Evolutionary conservation across 2,888 invertebrate species (phyloP).

Genomic region (Melitaea athalia): DNA sequence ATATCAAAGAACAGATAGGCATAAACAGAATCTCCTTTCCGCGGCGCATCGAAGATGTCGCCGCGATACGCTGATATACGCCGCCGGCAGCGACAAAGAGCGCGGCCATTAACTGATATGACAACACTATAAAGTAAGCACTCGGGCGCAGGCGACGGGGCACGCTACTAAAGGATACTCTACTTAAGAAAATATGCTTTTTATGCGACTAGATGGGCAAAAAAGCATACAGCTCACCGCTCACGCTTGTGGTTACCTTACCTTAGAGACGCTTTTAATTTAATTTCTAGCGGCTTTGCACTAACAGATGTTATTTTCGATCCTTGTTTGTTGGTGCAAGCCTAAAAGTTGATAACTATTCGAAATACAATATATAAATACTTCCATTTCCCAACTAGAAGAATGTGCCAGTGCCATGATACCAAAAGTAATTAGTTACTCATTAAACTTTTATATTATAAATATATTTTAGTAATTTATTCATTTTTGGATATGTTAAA

Average conservation of each 20-base stretch:
- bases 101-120: conserved; percentile 73
- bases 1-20: conserved; percentile 16
- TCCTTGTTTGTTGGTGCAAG: too few species aligned
- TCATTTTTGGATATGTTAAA: background rate
- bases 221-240: too few species aligned
- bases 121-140: conserved; percentile 78
- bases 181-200: conserved; percentile 39
- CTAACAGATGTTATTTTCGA: too few species aligned
- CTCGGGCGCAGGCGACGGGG: conserved; percentile 63
- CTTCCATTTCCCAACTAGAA: too few species aligned
- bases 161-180: conserved; percentile 50
- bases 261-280: too few species aligned
- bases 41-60: conserved; percentile 49
- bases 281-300: too few species aligned
- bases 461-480: background rate
- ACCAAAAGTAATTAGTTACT: background rate
- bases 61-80: conserved; percentile 50
- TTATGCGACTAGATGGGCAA: too few species aligned
- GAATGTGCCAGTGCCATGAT: too few species aligned
- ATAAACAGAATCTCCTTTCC: conserved; percentile 15
- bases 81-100: conserved; percentile 62
- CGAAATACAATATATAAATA: too few species aligned
- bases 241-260: too few species aligned
- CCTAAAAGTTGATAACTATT: too few species aligned
- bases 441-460: too few species aligned